phyloP scores from a whole-genome alignment of 2,888 invertebrate species.

The Falcaria lacertinaria region DNA sequence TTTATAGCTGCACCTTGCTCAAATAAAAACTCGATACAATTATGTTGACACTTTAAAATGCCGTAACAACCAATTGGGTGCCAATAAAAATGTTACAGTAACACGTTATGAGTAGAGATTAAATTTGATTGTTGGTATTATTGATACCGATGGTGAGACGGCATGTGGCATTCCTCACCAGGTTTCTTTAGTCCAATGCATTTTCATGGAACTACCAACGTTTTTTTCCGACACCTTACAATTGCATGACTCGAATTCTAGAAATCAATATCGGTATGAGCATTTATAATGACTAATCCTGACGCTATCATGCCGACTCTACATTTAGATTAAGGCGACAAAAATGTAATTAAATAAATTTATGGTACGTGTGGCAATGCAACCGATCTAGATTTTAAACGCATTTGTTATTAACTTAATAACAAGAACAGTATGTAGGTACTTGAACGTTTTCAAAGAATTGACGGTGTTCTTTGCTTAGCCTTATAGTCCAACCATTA shows the following conservation, averaged over 20 bases:
- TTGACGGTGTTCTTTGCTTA: not conserved
- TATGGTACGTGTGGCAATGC: not conserved
- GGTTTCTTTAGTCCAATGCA: conserved; percentile 71
- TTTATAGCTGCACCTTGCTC: conserved; percentile 75
- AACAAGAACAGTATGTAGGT: not conserved
- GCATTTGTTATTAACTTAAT: not conserved
- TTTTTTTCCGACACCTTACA: conserved; percentile 77
- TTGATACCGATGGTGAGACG: conserved; percentile 54
- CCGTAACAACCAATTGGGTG: conserved; percentile 52
- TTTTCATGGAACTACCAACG: conserved; percentile 75
- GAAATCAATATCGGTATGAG: conserved; percentile 59
- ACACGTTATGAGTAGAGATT: conserved; percentile 52
- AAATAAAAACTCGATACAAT: conserved; percentile 75
- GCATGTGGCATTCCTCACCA: conserved; percentile 65
- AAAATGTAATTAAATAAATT: conserved; percentile 1
- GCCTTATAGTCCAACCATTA: no score
- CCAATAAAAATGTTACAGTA: conserved; percentile 62
- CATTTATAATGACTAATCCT: conserved; percentile 38
- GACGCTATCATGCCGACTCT: conserved; percentile 17
- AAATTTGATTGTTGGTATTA: conserved; percentile 50
- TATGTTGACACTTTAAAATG: conserved; percentile 54
- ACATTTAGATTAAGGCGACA: conserved; percentile 15
- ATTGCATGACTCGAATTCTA: conserved; percentile 75
- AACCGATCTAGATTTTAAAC: not conserved
- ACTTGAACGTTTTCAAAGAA: not conserved